These are phyloP conservation scores for Psittacula echo DNA, from an alignment of 2,797 vertebrate species.

Conservation along the genomic window DNA sequence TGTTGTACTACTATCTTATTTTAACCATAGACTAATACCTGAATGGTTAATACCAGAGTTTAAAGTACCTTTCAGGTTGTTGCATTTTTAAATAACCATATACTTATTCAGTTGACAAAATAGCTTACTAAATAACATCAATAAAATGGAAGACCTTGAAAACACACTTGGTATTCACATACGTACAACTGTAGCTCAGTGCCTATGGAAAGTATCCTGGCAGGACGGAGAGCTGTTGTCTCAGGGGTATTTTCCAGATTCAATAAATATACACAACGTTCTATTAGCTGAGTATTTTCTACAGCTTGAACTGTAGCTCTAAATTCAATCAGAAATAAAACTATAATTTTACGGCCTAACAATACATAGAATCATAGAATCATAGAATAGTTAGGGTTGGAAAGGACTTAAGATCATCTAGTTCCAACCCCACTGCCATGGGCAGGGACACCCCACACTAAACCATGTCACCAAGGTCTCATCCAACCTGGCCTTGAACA, in stretches of 20 bases:
- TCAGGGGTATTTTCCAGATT: neutral
- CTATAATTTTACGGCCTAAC: neutral
- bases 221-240: neutral
- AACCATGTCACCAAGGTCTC: too few species aligned
- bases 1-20: neutral
- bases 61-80: neutral
- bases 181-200: neutral
- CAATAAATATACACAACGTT: neutral
- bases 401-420: too few species aligned
- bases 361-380: neutral
- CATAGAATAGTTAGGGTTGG: too few species aligned
- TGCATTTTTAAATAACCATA: neutral
- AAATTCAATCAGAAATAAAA: slow-evolving; percentile 25
- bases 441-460: too few species aligned
- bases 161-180: neutral
- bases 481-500: too few species aligned
- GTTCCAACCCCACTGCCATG: too few species aligned
- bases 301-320: neutral
- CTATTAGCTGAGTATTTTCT: slow-evolving; percentile 20
- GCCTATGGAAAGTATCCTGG: neutral
- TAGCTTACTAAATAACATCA: neutral
- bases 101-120: neutral
- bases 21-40: neutral
- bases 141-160: neutral
- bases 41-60: neutral